Conservation (phyloP, 2,113 vertebrate species). For the Heloderma charlesbogerti region DNA sequence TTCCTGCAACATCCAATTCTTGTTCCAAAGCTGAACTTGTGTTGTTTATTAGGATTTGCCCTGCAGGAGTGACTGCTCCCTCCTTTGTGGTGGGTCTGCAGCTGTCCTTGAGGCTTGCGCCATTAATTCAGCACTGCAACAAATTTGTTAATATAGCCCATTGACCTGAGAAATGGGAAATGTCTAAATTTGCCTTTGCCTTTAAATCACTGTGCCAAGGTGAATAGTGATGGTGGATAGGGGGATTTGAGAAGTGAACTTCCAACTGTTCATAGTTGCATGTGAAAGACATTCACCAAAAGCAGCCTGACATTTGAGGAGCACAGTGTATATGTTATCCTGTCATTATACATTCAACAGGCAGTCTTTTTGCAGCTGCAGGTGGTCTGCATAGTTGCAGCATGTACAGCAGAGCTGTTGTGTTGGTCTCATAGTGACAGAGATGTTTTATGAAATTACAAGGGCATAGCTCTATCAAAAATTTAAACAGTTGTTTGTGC, state of each 20-base stretch:
- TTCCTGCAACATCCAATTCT: not conserved
- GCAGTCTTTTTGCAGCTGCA: not conserved
- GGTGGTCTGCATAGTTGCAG: not conserved
- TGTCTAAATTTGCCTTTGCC: not conserved
- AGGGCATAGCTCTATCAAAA: not conserved
- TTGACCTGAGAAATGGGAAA: not conserved
- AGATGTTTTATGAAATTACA: not conserved
- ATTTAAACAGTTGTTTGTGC: not conserved
- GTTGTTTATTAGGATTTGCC: not conserved
- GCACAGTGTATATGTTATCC: not conserved
- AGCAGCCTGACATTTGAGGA: constrained; percentile 17
- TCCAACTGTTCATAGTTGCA: not conserved
- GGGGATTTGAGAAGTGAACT: not conserved
- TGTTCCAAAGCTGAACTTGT: not conserved
- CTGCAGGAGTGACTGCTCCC: not conserved
- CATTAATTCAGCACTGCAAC: not conserved
- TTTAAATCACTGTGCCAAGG: constrained; percentile 13
- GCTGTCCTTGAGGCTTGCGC: not conserved
- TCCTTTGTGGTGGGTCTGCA: not conserved
- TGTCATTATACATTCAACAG: not conserved
- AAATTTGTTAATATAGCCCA: not conserved
- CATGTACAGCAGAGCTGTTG: not conserved
- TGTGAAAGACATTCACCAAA: constrained; percentile 29
- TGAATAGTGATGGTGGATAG: not conserved
- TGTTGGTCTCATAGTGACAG: not conserved